Evolutionary conservation across 1,140 invertebrate species (phyloP).

Genomic region (Zophobas atratus): DNA sequence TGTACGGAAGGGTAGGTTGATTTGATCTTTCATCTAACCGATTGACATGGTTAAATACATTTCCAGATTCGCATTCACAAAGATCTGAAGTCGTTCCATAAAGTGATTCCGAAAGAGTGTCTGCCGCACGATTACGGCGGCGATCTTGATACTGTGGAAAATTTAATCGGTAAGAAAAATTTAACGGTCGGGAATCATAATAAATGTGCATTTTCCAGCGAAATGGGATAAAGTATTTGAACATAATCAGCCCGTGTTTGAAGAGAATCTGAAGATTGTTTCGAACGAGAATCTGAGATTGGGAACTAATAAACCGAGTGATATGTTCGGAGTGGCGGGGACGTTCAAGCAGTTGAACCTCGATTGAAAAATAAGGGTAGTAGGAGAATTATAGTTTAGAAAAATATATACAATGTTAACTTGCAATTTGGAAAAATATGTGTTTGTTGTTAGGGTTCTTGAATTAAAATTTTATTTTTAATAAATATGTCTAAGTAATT

Average conservation of each 20-base stretch:
- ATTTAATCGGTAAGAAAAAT: conserved; percentile 18
- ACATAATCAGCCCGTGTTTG: conserved; percentile 21
- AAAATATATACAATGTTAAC: no score
- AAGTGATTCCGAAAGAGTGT: conserved; percentile 29
- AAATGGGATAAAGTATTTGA: conserved; percentile 38
- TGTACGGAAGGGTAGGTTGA: conserved; percentile 31
- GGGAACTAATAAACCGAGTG: neutral
- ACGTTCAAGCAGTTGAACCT: conserved; percentile 30
- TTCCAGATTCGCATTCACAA: conserved; percentile 42
- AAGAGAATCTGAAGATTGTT: conserved; percentile 6
- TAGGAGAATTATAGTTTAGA: no score
- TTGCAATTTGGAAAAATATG: no score
- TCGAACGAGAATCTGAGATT: conserved; percentile 34
- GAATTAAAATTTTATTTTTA: no score
- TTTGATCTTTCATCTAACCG: neutral
- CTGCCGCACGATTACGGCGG: conserved; percentile 33
- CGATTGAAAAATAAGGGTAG: neutral
- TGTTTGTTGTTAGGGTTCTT: no score
- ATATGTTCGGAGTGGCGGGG: conserved; percentile 36
- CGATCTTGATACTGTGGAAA: conserved; percentile 29
- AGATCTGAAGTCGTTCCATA: conserved; percentile 42
- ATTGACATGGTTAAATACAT: conserved; percentile 20
- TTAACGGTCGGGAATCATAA: neutral
- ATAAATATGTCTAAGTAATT: no score
- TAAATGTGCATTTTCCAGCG: neutral